phyloP scores from a whole-genome alignment of 1,140 invertebrate species.

The Aphidius ervi region DNA sequence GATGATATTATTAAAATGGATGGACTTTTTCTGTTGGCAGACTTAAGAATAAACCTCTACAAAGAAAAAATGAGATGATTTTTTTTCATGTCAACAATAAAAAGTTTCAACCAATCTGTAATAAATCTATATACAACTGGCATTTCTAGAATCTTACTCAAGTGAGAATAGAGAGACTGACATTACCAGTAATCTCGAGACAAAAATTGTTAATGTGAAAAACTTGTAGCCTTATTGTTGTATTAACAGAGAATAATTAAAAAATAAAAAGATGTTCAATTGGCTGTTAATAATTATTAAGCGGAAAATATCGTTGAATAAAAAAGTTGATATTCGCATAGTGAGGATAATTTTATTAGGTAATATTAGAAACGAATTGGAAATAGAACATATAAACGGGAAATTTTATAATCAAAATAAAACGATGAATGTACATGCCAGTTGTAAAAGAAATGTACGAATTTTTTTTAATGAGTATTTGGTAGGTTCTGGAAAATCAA shows the following conservation, averaged over 20 bases:
- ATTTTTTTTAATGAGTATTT: constrained; percentile 26
- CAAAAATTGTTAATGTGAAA: constrained; percentile 31
- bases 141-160: too few species aligned
- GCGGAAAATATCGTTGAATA: neutral
- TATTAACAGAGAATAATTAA: constrained; percentile 29
- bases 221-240: constrained; percentile 48
- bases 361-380: constrained; percentile 1
- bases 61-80: neutral
- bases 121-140: too few species aligned
- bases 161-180: constrained; percentile 50
- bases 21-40: neutral
- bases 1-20: constrained; percentile 12
- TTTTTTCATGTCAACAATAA: too few species aligned
- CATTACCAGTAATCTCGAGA: constrained; percentile 50
- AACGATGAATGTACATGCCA: constrained; percentile 40
- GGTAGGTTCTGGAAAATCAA: neutral
- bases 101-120: too few species aligned
- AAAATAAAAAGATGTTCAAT: constrained; percentile 43
- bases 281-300: constrained; percentile 41
- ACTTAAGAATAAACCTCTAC: neutral
- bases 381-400: constrained; percentile 12
- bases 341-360: too few species aligned
- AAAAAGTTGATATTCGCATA: too few species aligned
- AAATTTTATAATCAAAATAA: neutral
- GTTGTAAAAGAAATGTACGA: constrained; percentile 41